Conservation (phyloP, 1,140 invertebrate species). For the Drosophila mayri region DNA sequence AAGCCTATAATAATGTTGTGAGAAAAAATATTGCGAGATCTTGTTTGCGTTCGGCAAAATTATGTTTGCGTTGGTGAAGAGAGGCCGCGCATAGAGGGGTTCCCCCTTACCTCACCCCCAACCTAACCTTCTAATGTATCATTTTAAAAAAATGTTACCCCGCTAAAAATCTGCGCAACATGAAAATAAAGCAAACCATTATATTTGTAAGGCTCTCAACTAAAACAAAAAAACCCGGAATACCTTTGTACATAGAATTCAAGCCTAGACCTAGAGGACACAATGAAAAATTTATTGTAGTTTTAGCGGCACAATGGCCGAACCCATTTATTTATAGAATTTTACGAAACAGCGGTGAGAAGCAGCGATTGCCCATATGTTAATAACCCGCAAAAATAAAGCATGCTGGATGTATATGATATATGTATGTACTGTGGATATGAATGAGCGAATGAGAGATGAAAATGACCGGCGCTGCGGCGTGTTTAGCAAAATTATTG, state of each 20-base stretch:
- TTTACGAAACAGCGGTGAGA: conserved; percentile 17
- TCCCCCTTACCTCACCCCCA: not conserved
- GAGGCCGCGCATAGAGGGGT: conserved; percentile 5
- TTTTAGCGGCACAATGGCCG: conserved; percentile 18
- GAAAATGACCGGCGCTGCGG: conserved; percentile 35
- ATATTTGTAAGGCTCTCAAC: conserved; percentile 36
- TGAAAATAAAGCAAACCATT: conserved; percentile 52
- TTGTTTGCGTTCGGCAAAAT: conserved; percentile 35
- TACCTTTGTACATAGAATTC: conserved; percentile 36
- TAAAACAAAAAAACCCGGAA: conserved; percentile 14
- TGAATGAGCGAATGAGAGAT: conserved; percentile 37
- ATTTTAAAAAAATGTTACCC: conserved; percentile 67
- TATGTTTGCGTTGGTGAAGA: conserved; percentile 2
- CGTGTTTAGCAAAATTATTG: conserved; percentile 75
- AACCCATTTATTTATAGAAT: conserved; percentile 35
- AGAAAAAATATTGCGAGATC: conserved; percentile 11
- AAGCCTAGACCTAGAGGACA: conserved; percentile 33
- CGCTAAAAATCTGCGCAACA: conserved; percentile 23
- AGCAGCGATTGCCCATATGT: conserved; percentile 30
- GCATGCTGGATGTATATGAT: conserved; percentile 65
- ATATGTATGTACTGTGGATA: conserved; percentile 36
- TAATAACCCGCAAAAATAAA: conserved; percentile 47
- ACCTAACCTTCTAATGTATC: conserved; percentile 26
- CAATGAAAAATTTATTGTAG: conserved; percentile 46
- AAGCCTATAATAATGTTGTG: conserved; percentile 30